Percentiles rank a stretch among this genome's conserved stretches.
These are phyloP conservation scores for Rhinolophus ferrumequinum DNA, from an alignment of 2,113 vertebrate species.

Conservation along the genomic window DNA sequence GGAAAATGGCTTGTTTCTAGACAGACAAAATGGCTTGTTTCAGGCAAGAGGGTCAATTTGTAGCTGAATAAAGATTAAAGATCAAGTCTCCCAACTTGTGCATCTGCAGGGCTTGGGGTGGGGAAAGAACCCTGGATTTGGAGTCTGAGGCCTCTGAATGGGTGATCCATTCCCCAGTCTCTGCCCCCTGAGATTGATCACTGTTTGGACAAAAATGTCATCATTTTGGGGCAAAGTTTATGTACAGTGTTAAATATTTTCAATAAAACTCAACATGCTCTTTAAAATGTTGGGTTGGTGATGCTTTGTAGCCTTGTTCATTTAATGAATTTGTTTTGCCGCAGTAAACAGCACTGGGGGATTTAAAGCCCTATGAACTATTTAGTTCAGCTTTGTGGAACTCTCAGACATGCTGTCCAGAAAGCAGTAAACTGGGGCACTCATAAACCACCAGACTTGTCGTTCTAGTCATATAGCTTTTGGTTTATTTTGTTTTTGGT, in stretches of 20 bases:
- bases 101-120: neutral
- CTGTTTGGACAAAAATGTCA: neutral
- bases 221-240: constrained; percentile 3
- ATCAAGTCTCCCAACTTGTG: neutral
- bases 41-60: neutral
- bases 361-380: neutral
- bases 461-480: neutral
- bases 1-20: neutral
- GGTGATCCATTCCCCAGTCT: neutral
- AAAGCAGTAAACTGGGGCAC: neutral
- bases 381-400: neutral
- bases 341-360: neutral
- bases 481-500: neutral
- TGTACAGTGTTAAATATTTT: neutral
- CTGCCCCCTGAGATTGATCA: neutral
- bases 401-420: neutral
- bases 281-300: neutral
- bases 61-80: neutral
- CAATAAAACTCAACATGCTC: neutral
- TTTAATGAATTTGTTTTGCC: neutral
- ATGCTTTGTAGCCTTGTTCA: neutral
- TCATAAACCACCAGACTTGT: neutral
- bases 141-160: neutral
- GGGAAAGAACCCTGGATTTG: neutral
- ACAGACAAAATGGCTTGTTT: constrained; percentile 5